Percentiles rank a stretch among this genome's conserved stretches.
phyloP scores from a whole-genome alignment of 2,888 invertebrate genomes.

The Chironomus tentans region DNA sequence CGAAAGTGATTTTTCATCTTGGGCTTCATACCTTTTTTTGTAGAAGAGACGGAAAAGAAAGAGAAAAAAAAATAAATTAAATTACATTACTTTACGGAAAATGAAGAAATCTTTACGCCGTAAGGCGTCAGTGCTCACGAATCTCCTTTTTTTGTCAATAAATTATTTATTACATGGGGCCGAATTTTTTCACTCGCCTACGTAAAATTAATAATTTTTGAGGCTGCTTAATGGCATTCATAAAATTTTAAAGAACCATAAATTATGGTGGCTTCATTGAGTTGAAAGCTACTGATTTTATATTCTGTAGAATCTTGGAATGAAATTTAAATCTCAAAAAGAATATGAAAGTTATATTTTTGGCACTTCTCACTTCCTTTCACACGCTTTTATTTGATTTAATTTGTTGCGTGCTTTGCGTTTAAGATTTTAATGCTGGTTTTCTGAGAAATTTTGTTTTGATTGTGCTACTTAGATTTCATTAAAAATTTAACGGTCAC shows the following conservation, averaged over 20 bases:
- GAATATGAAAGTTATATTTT: not conserved
- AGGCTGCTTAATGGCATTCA: not conserved
- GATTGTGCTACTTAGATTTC: too few species aligned
- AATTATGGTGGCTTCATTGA: not conserved
- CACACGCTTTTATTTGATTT: too few species aligned
- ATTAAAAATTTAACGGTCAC: too few species aligned
- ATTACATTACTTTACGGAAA: not conserved
- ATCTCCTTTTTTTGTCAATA: not conserved
- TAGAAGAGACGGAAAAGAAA: not conserved
- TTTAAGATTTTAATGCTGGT: too few species aligned
- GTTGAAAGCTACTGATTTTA: not conserved
- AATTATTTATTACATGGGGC: not conserved
- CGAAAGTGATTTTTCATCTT: constrained; percentile 87
- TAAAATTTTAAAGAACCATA: not conserved
- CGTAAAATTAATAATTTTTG: not conserved
- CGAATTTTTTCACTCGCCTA: not conserved
- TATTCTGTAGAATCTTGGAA: not conserved
- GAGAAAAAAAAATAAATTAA: not conserved
- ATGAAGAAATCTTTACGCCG: not conserved
- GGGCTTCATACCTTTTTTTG: constrained; percentile 71
- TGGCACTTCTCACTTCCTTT: too few species aligned
- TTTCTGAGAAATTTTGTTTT: too few species aligned
- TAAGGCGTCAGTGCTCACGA: not conserved
- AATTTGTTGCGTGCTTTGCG: too few species aligned
- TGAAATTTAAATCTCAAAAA: not conserved